phyloP scores from a whole-genome alignment of 2,888 invertebrate genomes.

The Exephanes ischioxanthus region DNA sequence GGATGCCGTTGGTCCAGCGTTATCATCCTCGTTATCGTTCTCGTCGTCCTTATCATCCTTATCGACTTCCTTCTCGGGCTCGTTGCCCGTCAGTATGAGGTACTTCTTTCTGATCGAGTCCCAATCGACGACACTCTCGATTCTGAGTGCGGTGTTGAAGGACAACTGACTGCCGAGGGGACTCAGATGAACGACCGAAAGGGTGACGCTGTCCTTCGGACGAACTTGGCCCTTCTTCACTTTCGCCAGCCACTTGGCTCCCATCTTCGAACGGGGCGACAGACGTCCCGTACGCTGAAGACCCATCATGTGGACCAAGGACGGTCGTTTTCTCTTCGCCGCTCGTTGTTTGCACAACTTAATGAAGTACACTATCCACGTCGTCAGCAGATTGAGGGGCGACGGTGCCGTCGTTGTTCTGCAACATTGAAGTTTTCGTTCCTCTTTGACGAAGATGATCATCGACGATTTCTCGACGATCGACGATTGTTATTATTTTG shows the following conservation, averaged over 20 bases:
- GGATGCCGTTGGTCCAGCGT: slow-evolving; percentile 76
- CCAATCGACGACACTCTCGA: slow-evolving; percentile 97
- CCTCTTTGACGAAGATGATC: slow-evolving; percentile 9
- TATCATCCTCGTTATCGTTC: slow-evolving; percentile 79
- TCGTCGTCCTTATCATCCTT: slow-evolving; percentile 80
- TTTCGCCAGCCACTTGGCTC: slow-evolving; percentile 86
- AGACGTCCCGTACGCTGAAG: slow-evolving; percentile 84
- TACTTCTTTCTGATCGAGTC: slow-evolving; percentile 96
- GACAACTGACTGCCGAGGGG: slow-evolving; percentile 94
- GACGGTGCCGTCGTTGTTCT: slow-evolving; percentile 90
- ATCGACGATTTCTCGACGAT: slow-evolving; percentile 32
- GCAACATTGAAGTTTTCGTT: slow-evolving; percentile 70
- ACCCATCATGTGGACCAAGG: slow-evolving; percentile 86
- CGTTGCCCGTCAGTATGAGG: slow-evolving; percentile 90
- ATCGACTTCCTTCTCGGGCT: slow-evolving; percentile 85
- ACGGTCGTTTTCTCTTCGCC: slow-evolving; percentile 85
- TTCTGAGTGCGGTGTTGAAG: slow-evolving; percentile 91
- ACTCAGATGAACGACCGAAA: slow-evolving; percentile 93
- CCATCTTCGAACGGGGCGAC: slow-evolving; percentile 86
- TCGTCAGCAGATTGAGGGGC: slow-evolving; percentile 90
- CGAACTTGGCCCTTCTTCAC: slow-evolving; percentile 86
- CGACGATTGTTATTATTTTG: slow-evolving; percentile 7
- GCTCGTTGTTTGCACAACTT: slow-evolving; percentile 85
- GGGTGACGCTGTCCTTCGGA: slow-evolving; percentile 88
- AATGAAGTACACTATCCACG: slow-evolving; percentile 86